These are phyloP conservation scores for Rhopilema esculentum DNA, from an alignment of 30 jellyfish, hydroid and myxozoan genomes.

Conservation along the genomic window DNA sequence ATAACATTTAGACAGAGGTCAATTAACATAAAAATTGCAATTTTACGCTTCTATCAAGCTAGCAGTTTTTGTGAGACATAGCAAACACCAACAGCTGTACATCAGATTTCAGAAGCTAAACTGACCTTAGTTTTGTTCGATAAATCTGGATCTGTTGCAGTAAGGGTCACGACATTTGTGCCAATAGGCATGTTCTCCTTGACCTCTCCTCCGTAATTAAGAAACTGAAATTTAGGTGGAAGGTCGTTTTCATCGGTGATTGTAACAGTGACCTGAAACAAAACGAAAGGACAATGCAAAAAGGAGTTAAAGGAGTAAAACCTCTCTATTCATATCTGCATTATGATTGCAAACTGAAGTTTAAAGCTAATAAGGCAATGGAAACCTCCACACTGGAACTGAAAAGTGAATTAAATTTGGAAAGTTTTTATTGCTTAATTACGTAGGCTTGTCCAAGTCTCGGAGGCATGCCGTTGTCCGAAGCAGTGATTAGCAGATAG, in stretches of 20 bases:
- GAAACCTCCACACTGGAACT: too few relatives aligned
- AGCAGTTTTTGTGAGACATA: too few relatives aligned
- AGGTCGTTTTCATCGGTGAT: conserved; percentile 86
- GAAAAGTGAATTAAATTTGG: too few relatives aligned
- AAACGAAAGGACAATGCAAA: not conserved
- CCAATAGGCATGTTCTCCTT: conserved; percentile 54
- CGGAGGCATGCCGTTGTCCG: conserved; percentile 87
- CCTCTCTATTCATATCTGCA: not conserved
- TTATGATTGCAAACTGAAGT: not conserved
- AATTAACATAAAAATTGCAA: not conserved
- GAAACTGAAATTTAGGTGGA: conserved; percentile 74
- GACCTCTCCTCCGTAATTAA: conserved; percentile 59
- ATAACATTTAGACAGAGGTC: not conserved
- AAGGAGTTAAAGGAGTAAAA: not conserved
- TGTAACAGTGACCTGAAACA: conserved; percentile 61
- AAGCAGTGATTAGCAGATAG: conserved; percentile 64
- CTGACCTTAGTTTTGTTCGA: conserved; percentile 37
- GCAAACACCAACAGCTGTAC: too few relatives aligned
- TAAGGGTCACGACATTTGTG: conserved; percentile 20
- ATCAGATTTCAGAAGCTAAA: too few relatives aligned
- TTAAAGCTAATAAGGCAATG: too few relatives aligned
- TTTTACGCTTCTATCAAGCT: too few relatives aligned
- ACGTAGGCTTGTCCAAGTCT: conserved; percentile 82
- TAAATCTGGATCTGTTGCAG: conserved; percentile 66
- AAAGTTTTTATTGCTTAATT: too few relatives aligned